Percentiles rank a stretch among this genome's conserved stretches.
phyloP scores from a whole-genome alignment of 2,797 vertebrate genomes.

The Micrastur ruficollis region DNA sequence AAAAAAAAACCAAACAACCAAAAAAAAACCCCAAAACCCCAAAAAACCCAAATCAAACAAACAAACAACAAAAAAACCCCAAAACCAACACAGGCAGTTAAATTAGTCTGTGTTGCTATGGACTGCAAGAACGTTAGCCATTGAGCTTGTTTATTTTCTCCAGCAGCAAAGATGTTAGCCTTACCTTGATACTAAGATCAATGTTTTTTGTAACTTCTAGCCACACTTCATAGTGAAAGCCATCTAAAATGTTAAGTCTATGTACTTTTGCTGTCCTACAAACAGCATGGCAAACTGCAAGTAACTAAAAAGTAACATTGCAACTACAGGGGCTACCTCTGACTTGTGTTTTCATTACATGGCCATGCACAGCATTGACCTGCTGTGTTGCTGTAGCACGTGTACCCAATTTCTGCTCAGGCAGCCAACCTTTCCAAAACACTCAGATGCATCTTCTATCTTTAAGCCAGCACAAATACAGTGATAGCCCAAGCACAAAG shows the following conservation, averaged over 20 bases:
- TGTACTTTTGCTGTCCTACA: not conserved
- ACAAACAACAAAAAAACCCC: too few relatives aligned
- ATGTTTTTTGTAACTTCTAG: not conserved
- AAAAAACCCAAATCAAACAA: not conserved
- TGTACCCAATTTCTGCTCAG: not conserved
- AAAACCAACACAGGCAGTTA: not conserved
- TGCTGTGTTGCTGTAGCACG: not conserved
- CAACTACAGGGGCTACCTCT: not conserved
- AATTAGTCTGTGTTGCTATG: rapidly evolving
- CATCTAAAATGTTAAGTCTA: not conserved
- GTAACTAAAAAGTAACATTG: not conserved
- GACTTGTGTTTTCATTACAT: not conserved
- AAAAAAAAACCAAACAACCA: not conserved
- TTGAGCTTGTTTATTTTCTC: not conserved
- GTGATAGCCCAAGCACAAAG: rapidly evolving
- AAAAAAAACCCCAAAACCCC: not conserved
- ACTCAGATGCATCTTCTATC: not conserved
- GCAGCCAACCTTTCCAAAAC: not conserved
- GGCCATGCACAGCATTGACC: not conserved
- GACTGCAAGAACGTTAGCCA: not conserved
- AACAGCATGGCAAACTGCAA: not conserved
- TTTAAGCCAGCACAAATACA: not conserved
- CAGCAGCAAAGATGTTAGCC: not conserved
- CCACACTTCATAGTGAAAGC: not conserved
- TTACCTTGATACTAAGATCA: not conserved